Base-by-base conservation (phyloP, 1,140 invertebrate genomes). In the Papilio polytes region DNA sequence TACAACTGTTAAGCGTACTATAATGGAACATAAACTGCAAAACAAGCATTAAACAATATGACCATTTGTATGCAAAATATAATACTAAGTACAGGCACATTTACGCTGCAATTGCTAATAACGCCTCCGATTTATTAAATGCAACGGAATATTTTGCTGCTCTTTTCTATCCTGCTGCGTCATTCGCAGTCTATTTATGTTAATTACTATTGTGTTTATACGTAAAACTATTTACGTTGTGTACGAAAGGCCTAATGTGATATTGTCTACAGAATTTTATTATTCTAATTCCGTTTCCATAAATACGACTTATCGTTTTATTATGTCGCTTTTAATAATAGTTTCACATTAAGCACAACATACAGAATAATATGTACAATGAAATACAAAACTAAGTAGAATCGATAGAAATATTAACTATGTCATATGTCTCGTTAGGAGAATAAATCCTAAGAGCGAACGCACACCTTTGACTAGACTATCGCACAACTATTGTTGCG, bases 171-270 rank as follows among this genome's bases (percentile, higher is more conserved):
- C 63, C 36, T 15, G 6, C 26, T 31, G 63, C 63, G 63, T 31
- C 26, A 66, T 66, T 66, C 63, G 6, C 36, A 26, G 13, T 18
- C 26, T 36, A 66, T 31, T 66, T 31, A 66, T 66, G 63, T 6
- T 31, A 66, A 66, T 66, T 66, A 66, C 63, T 15, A 66, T 66
- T 31, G 63, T 66, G 0, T 66, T 66, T 66, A 31, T 36, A 66
- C 63, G 26, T 66, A 66, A 31, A 66, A 66, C 9, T 41, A 41
- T 26, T 66, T 48, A 48, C 46, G 13, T 48, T 13, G 13, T 48
- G 3, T 48, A 48, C 46, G 36, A 41, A 41, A 7, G 0, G 20
- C n/a, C n/a, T 59, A 59, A 22, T 20, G 9, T 63, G 20, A 63
- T 63, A 63, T 22, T 26, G 20, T 66, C 10, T 26, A 26, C 63